phyloP scores from a whole-genome alignment of 1,140 invertebrate species.

The Achroia grisella region DNA sequence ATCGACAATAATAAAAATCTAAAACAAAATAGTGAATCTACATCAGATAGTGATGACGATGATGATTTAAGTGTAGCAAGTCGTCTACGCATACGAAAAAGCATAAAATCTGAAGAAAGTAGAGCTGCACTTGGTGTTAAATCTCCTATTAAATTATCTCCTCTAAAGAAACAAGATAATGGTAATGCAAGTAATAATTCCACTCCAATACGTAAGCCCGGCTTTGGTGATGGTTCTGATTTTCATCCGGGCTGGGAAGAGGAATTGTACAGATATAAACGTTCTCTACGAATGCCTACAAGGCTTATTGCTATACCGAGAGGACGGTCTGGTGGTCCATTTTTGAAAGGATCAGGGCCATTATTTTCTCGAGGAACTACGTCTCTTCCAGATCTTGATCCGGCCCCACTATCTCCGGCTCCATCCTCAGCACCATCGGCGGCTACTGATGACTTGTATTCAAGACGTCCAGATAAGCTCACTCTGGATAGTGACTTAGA shows the following conservation, averaged over 20 bases:
- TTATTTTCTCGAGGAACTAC: conserved; percentile 75
- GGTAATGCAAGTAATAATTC: conserved; percentile 42
- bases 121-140: conserved; percentile 34
- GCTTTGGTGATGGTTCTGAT: conserved; percentile 82
- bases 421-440: conserved; percentile 72
- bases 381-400: conserved; percentile 84
- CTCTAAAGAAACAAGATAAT: conserved; percentile 51
- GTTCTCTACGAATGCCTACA: conserved; percentile 84
- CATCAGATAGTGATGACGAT: conserved; percentile 64
- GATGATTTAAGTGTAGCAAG: conserved; percentile 50
- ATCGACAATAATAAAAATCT: conserved; percentile 41
- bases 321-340: conserved; percentile 58
- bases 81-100: conserved; percentile 56
- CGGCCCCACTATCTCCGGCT: conserved; percentile 77
- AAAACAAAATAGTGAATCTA: conserved; percentile 35
- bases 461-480: conserved; percentile 64
- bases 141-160: conserved; percentile 46
- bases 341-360: conserved; percentile 33
- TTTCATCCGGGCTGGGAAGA: conserved; percentile 86
- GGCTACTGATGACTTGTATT: conserved; percentile 57
- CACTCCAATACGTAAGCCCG: conserved; percentile 71
- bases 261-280: conserved; percentile 86
- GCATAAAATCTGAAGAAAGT: conserved; percentile 50
- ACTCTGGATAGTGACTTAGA: conserved; percentile 78
- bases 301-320: conserved; percentile 83